Conservation (phyloP, 2,797 vertebrate species). For the Florisuga fusca region DNA sequence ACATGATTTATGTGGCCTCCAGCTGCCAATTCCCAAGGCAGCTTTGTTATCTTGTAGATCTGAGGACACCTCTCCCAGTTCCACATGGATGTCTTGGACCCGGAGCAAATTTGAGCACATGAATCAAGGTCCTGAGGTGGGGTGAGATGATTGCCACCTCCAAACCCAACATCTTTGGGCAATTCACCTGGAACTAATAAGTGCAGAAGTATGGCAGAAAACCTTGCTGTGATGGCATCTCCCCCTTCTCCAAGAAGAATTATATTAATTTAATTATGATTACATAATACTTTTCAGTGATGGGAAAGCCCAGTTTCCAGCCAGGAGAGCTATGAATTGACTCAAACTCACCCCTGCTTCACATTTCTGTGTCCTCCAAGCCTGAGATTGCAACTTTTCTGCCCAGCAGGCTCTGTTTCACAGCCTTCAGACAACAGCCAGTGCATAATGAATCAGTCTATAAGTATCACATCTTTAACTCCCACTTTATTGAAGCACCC, state of each 20-base stretch:
- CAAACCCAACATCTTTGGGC: neutral
- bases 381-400: neutral
- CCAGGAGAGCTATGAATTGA: neutral
- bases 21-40: neutral
- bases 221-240: neutral
- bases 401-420: neutral
- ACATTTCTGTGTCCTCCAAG: neutral
- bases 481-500: neutral
- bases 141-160: neutral
- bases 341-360: neutral
- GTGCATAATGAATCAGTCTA: neutral
- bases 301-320: neutral
- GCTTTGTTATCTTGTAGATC: neutral
- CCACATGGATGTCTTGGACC: rapidly evolving
- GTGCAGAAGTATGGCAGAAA: neutral
- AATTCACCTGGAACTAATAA: neutral
- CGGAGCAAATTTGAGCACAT: neutral
- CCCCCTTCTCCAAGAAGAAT: neutral
- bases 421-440: neutral
- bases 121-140: neutral
- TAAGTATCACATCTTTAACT: neutral
- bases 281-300: neutral
- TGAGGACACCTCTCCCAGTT: neutral
- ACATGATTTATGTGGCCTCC: rapidly evolving
- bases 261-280: neutral